Base-by-base conservation (phyloP, 2,888 invertebrate genomes). In the Lymantria dispar region DNA sequence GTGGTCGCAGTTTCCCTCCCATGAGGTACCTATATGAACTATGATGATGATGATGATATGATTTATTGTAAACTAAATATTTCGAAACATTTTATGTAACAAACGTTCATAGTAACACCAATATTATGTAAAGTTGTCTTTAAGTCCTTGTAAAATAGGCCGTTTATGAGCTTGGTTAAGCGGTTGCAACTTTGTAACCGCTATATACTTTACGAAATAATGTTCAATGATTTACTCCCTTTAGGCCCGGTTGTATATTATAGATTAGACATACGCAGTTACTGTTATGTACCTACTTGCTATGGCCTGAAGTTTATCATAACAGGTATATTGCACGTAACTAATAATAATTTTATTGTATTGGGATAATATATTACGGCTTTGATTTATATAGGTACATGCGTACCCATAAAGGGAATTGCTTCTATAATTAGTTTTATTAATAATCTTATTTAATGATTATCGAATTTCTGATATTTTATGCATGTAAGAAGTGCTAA, bases 61-160 rank as follows among this genome's bases (percentile, higher is more conserved):
- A n/a, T n/a, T n/a, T n/a, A n/a, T n/a, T n/a, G n/a, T n/a, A n/a
- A n/a, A 22, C 22, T 22, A 22, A 22, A 22, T 22, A 5, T 22
- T 22, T 22, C 5, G 22, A 22, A 22, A 22, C 22, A 22, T 22
- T 22, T 22, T 22, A 22, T 22, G 2, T 22, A 22, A 22, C 22
- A 22, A 3, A 22, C 5, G 22, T 22, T 22, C 22, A 22, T 22
- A 22, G 22, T 22, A 22, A 22, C 22, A 22, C 22, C 22, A 22
- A 22, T 22, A 22, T 22, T 56, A 61, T 65, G 57, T 49, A 54
- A 63, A 63, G 48, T 49, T 55, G 36, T 37, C 56, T 50, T 54
- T 54, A 65, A 60, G 56, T 58, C 56, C 62, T 61, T 63, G 61
- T 58, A 50, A 67, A 55, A 51, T 58, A 54, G 13, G 30, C 39